Percentiles rank a stretch among this genome's conserved stretches.
These are phyloP conservation scores for Orthonychiurus folsomi DNA, from an alignment of 2,888 invertebrate genomes.

Conservation along the genomic window DNA sequence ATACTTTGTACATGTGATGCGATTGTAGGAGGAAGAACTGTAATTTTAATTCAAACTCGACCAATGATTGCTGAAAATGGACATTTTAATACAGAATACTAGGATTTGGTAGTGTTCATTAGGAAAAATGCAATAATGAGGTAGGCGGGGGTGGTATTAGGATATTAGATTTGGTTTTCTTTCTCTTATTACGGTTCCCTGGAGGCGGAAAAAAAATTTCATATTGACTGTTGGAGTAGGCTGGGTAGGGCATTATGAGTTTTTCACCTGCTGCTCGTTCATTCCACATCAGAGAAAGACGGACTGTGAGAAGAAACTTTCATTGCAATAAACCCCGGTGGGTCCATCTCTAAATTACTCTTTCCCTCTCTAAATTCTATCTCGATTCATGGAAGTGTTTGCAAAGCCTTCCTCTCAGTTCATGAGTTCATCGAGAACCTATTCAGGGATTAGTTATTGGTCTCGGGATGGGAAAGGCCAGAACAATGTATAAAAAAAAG, in stretches of 20 bases:
- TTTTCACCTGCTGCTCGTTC: background rate
- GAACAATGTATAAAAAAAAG: too few species aligned
- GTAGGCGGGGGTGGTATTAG: too few species aligned
- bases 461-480: background rate
- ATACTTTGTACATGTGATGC: too few species aligned
- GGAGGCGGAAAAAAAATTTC: slow-evolving; percentile 6
- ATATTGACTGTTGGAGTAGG: too few species aligned
- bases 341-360: slow-evolving; percentile 24
- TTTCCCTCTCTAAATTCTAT: slow-evolving; percentile 17
- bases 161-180: background rate
- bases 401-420: background rate
- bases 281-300: slow-evolving; percentile 3
- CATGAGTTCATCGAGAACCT: background rate
- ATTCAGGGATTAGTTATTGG: slow-evolving; percentile 1
- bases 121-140: too few species aligned
- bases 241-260: too few species aligned
- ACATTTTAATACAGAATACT: too few species aligned
- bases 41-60: too few species aligned
- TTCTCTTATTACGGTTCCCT: background rate
- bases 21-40: too few species aligned
- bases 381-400: background rate
- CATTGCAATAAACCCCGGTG: slow-evolving; percentile 30
- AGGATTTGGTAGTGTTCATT: too few species aligned
- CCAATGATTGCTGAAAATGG: too few species aligned
- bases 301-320: slow-evolving; percentile 22